Conservation (phyloP, 2,888 invertebrate genomes). For the Lepidonotus clava region DNA sequence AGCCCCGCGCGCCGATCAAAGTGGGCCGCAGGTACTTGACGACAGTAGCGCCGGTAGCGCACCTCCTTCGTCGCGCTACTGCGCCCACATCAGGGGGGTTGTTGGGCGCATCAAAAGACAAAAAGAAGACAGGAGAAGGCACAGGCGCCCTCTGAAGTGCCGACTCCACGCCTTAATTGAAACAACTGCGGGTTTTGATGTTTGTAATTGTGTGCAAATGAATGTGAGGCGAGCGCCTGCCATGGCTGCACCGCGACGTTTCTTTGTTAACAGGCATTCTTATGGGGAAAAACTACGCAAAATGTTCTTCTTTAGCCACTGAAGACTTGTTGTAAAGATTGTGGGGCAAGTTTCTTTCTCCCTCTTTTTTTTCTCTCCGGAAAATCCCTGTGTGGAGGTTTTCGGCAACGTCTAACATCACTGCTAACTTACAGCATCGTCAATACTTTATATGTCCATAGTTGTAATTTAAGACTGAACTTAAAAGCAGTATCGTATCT, state of each 20-base stretch:
- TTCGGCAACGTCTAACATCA: too few relatives aligned
- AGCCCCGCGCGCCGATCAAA: conserved; percentile 27
- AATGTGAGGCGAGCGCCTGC: conserved; percentile 29
- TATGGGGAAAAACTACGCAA: neutral
- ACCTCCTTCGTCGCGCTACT: neutral
- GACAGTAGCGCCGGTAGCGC: neutral
- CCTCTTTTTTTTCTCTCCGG: too few relatives aligned
- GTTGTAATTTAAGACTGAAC: too few relatives aligned
- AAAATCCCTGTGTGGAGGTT: too few relatives aligned
- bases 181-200: conserved; percentile 41
- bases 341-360: too few relatives aligned
- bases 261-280: neutral
- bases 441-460: too few relatives aligned
- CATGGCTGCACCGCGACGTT: neutral
- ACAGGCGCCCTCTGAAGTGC: neutral
- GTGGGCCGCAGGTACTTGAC: conserved; percentile 13
- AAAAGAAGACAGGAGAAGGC: conserved; percentile 4
- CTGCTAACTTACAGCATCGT: too few relatives aligned
- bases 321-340: neutral
- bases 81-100: conserved; percentile 18
- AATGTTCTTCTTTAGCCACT: neutral
- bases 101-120: conserved; percentile 43
- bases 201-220: conserved; percentile 54
- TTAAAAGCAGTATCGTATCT: too few relatives aligned
- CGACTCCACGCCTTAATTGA: conserved; percentile 35